phyloP scores from a whole-genome alignment of 1,140 invertebrate species.

The Lanistes nyassanus region DNA sequence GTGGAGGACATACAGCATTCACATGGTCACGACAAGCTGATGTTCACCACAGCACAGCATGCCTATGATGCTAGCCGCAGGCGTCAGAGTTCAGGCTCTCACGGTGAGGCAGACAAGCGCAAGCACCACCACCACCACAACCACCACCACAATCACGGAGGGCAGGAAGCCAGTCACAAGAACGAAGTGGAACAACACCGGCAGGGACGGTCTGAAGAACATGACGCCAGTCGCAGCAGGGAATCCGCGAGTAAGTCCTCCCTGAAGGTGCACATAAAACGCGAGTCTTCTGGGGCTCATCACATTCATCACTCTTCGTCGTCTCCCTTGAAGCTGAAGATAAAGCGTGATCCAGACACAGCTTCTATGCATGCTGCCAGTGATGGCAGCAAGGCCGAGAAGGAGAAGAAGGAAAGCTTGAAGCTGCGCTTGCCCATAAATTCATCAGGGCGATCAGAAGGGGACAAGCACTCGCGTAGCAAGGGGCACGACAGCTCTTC shows the following conservation, averaged over 20 bases:
- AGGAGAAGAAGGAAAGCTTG: not conserved
- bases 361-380: not conserved
- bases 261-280: not conserved
- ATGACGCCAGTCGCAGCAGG: not conserved
- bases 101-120: not conserved
- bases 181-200: not conserved
- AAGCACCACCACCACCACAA: slow-evolving; percentile 1
- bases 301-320: slow-evolving; percentile 2
- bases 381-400: not conserved
- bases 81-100: not conserved
- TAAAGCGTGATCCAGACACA: slow-evolving; percentile 7
- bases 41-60: not conserved
- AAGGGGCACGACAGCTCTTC: not conserved
- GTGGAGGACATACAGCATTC: not conserved
- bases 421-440: not conserved
- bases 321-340: not conserved
- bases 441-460: not conserved
- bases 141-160: not conserved
- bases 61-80: slow-evolving; percentile 1
- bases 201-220: not conserved
- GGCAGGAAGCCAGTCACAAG: not conserved
- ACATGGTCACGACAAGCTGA: slow-evolving; percentile 3
- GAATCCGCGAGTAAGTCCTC: not conserved
- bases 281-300: not conserved
- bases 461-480: not conserved